Conservation (phyloP, 2,113 vertebrate species). For the Halcyon malimbica region DNA sequence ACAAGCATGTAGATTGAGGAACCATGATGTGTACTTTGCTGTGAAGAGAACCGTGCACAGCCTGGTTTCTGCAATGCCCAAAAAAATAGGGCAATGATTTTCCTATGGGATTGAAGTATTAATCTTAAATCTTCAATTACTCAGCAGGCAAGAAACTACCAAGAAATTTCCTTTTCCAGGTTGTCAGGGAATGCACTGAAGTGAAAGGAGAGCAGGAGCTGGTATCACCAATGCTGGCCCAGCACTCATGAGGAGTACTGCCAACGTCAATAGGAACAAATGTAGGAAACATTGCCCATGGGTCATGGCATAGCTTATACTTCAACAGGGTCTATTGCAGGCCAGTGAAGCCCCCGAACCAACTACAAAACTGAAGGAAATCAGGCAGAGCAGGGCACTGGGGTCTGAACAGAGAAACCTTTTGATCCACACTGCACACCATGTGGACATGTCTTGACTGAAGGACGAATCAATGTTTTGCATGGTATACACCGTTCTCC, state of each 20-base stretch:
- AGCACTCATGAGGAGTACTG: neutral
- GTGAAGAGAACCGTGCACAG: neutral
- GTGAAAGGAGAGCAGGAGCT: neutral
- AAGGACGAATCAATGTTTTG: neutral
- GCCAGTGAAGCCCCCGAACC: neutral
- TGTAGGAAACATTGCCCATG: accelerated
- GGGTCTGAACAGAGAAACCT: neutral
- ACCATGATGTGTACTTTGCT: accelerated
- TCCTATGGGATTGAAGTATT: neutral
- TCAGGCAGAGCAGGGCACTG: neutral
- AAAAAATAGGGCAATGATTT: neutral
- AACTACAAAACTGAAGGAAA: neutral
- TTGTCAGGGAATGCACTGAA: neutral
- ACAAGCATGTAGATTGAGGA: accelerated
- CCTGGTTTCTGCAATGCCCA: neutral
- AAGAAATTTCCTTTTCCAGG: neutral
- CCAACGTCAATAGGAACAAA: accelerated
- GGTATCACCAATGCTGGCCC: neutral
- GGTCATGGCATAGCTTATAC: neutral
- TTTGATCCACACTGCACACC: neutral
- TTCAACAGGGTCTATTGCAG: neutral
- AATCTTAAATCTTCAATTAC: neutral
- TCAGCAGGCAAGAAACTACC: neutral
- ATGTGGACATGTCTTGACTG: neutral
- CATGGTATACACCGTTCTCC: neutral